Base-by-base conservation (phyloP, 2,113 vertebrate species). In the Calidris pugnax region DNA sequence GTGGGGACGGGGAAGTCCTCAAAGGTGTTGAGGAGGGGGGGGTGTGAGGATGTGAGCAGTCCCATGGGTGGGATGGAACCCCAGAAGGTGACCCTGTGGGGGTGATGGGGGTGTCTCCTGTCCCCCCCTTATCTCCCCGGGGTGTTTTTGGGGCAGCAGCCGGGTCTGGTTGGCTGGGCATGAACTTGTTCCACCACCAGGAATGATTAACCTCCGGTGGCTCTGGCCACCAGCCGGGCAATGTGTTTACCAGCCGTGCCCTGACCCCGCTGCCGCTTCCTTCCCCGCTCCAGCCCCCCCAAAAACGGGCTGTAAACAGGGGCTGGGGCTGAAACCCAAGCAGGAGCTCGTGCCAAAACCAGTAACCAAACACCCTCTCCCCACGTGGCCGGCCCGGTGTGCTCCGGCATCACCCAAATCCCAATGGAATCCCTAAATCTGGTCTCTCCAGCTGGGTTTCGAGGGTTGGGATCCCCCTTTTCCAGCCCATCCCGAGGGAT, bases 311-410 rank as follows among this genome's bases (percentile, higher is more conserved):
- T 85, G 89, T 43, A 72, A 93, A 80, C 82, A 53, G 45, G 26
- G 72, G 11, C 57, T 0, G 9, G 50, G 39, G 56, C 67, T 48
- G 86, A 22, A 68, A 68, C 43, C 37, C 5, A 27, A 76, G 48
- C 0, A 23, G 2, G 4, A 12, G 18, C 32, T 35, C 13, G 0
- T 11, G 3, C 50, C 2, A 0, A 0, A 1, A 6, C 59, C 16
- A 1, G n/a, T 35, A 69, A 90, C 75, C 21, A 2, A 56, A 82
- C 32, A 45, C 62, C 72, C 72, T 85, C 91, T 88, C 60, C 5
- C 3, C 66, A 4, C 14, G 2, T 48, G 60, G 17, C 78, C 12
- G 71, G 28, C 69, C 51, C 0, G 39, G 6, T n/a, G 90, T 2
- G 19, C n/a, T n/a, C n/a, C n/a, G 2, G 39, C 48, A 21, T 51